These are phyloP conservation scores for Amblyteles armatorius DNA, from an alignment of 2,888 invertebrate genomes.

Conservation along the genomic window DNA sequence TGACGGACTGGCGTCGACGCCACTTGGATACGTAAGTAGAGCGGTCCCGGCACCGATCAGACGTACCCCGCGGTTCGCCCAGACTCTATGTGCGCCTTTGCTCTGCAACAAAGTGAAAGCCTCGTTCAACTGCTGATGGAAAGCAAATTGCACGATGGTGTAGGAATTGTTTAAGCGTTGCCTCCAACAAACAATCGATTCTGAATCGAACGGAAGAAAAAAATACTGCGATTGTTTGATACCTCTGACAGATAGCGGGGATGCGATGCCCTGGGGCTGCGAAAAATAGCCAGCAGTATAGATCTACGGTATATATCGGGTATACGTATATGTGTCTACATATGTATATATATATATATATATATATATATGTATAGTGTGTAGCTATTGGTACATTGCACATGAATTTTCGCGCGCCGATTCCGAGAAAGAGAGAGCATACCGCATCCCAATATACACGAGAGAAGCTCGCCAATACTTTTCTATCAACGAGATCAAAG, in stretches of 20 bases:
- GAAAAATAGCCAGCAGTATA: neutral
- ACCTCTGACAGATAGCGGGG: neutral
- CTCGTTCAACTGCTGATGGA: slow-evolving; percentile 19
- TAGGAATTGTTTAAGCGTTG: neutral
- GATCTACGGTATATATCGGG: neutral
- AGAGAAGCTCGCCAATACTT: slow-evolving; percentile 59
- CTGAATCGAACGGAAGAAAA: neutral
- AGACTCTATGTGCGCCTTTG: neutral
- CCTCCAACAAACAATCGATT: neutral
- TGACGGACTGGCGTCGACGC: slow-evolving; percentile 59
- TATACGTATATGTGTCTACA: no score
- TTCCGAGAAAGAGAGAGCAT: neutral
- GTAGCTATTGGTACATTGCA: slow-evolving; percentile 10
- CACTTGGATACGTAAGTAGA: slow-evolving; percentile 59
- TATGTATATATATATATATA: neutral
- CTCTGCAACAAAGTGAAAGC: neutral
- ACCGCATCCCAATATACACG: slow-evolving; percentile 18
- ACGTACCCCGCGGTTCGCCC: neutral
- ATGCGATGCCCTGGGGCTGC: neutral
- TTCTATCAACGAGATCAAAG: slow-evolving; percentile 66
- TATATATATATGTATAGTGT: neutral
- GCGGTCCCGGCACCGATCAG: slow-evolving; percentile 44
- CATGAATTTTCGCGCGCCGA: neutral
- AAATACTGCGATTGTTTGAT: neutral
- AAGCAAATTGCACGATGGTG: neutral